A percentile compares a stretch with the other conserved stretches of the same genome.
These are phyloP conservation scores for Hipposideros armiger DNA, from an alignment of 2,113 vertebrate genomes.

Conservation along the genomic window DNA sequence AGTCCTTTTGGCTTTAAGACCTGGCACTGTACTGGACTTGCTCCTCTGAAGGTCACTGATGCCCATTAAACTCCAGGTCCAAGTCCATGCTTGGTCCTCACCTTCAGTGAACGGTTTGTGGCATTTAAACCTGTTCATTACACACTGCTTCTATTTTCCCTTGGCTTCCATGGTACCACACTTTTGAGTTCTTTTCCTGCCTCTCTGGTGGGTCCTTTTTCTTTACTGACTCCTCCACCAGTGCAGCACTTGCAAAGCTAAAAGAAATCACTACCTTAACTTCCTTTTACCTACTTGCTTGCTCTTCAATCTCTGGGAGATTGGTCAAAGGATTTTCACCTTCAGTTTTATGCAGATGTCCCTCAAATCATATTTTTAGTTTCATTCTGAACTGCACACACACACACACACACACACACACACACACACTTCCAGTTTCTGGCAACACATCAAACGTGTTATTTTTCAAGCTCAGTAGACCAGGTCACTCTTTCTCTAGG, in stretches of 20 bases:
- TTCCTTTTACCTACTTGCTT: neutral
- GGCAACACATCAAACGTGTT: neutral
- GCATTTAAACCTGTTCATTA: neutral
- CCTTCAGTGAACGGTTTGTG: neutral
- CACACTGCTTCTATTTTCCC: neutral
- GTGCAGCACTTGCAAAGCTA: neutral
- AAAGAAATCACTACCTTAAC: neutral
- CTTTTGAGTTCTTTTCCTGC: neutral
- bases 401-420: too few species aligned
- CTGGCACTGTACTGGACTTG: neutral
- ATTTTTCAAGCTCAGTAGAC: neutral
- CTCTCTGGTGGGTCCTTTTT: neutral
- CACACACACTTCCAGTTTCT: neutral
- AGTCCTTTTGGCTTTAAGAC: neutral
- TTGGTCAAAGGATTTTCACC: neutral
- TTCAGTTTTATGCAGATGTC: neutral
- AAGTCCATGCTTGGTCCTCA: neutral
- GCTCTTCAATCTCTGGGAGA: neutral
- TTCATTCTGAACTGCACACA: neutral
- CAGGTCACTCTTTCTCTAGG: neutral
- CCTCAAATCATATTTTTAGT: neutral
- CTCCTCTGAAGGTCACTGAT: neutral
- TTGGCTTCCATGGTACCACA: neutral
- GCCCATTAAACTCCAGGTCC: neutral
- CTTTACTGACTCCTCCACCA: neutral